A percentile compares a stretch with the other conserved stretches of the same genome.
Conservation (phyloP, 2,113 vertebrate species). For the Rhinopithecus roxellana region DNA sequence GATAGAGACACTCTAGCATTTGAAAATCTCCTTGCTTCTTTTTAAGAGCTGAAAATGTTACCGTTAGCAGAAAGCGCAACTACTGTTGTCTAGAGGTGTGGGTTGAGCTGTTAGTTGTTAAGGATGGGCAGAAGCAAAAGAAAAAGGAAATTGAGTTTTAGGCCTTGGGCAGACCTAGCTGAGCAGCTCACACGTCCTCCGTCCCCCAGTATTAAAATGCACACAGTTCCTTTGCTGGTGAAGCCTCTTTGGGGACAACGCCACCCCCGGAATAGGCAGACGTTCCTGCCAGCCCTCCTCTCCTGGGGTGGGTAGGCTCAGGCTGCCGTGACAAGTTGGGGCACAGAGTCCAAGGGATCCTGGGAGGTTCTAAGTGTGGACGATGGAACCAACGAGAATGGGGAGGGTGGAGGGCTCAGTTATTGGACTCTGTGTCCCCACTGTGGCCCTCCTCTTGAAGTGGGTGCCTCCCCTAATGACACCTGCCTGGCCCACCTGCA, state of each 20-base stretch:
- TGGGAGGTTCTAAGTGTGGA: neutral
- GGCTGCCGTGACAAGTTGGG: constrained; percentile 58
- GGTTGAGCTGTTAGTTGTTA: constrained; percentile 70
- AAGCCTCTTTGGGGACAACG: neutral
- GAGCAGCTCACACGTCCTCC: neutral
- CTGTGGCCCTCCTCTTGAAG: neutral
- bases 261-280: neutral
- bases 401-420: neutral
- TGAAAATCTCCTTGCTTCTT: constrained; percentile 73
- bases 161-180: neutral
- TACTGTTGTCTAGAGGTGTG: constrained; percentile 66
- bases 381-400: neutral
- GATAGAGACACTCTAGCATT: constrained; percentile 70
- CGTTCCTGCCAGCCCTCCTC: constrained; percentile 19
- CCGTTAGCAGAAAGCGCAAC: constrained; percentile 74
- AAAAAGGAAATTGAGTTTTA: neutral
- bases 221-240: constrained; percentile 10
- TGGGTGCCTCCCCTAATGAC: neutral
- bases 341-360: constrained; percentile 20
- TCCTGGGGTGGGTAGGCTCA: neutral
- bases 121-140: neutral
- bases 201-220: neutral
- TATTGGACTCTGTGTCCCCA: neutral
- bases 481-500: neutral
- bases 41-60: constrained; percentile 77